phyloP scores from a whole-genome alignment of 2,888 invertebrate species.

The Diarsia mendica region DNA sequence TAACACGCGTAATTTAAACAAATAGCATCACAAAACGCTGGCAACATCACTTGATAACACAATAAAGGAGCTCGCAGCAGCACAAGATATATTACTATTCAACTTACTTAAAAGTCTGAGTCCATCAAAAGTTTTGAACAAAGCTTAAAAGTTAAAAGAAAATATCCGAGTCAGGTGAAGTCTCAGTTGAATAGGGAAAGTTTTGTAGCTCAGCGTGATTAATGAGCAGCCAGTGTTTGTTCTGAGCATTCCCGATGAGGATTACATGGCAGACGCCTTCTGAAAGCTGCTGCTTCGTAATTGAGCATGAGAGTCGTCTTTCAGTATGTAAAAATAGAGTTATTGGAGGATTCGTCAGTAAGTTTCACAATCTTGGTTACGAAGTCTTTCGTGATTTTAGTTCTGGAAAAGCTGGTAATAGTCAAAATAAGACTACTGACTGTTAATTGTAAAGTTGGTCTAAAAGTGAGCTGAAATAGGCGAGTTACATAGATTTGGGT shows the following conservation, averaged over 20 bases:
- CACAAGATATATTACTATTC: conserved; percentile 89
- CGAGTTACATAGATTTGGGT: too few relatives aligned
- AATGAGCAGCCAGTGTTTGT: conserved; percentile 86
- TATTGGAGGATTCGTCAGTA: not conserved
- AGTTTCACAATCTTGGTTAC: not conserved
- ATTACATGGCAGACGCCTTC: conserved; percentile 80
- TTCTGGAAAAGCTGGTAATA: not conserved
- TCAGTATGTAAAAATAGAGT: conserved; percentile 6
- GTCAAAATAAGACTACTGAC: too few relatives aligned
- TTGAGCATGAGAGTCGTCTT: conserved; percentile 8
- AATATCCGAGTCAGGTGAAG: conserved; percentile 89
- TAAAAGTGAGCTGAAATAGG: too few relatives aligned
- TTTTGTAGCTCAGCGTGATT: conserved; percentile 83
- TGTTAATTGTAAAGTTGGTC: too few relatives aligned
- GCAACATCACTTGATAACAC: conserved; percentile 77
- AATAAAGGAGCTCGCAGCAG: conserved; percentile 76
- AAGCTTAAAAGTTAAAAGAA: conserved; percentile 90
- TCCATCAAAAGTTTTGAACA: conserved; percentile 89
- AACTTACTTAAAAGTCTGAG: conserved; percentile 89
- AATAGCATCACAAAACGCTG: conserved; percentile 68
- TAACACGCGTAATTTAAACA: conserved; percentile 43
- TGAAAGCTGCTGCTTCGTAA: conserved; percentile 53
- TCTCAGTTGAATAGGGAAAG: conserved; percentile 86
- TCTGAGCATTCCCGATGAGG: conserved; percentile 83
- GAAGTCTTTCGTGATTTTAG: not conserved